phyloP scores from a whole-genome alignment of 2,113 vertebrate species.

The Ariopsis seemanni region DNA sequence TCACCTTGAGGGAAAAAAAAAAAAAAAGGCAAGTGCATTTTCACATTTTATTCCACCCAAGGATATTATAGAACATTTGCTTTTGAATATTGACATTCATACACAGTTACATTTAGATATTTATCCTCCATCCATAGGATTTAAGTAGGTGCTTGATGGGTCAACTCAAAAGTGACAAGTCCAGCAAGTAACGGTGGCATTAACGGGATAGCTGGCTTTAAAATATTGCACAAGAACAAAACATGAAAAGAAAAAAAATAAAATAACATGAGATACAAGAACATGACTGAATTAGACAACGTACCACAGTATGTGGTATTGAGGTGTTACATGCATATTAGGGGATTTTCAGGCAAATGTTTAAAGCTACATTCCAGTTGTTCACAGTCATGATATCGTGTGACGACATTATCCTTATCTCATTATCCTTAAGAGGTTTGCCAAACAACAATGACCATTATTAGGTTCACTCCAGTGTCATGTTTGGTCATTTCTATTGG shows the following conservation, averaged over 20 bases:
- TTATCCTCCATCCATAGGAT: conserved; percentile 55
- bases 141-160: conserved; percentile 60
- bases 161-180: conserved; percentile 31
- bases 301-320: background rate
- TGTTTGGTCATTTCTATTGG: background rate
- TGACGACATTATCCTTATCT: background rate
- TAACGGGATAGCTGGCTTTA: conserved; percentile 46
- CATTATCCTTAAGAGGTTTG: background rate
- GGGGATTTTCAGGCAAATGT: background rate
- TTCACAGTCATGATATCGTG: background rate
- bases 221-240: conserved; percentile 60
- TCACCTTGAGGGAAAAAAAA: too few relatives aligned
- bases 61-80: conserved; percentile 17
- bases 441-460: background rate
- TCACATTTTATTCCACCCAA: conserved; percentile 44
- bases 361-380: background rate
- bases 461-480: background rate
- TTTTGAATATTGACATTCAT: conserved; percentile 36
- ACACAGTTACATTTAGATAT: background rate
- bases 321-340: conserved; percentile 15
- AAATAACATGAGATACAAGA: conserved; percentile 47
- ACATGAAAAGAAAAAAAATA: conserved; percentile 23
- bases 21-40: background rate
- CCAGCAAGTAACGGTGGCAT: conserved; percentile 39
- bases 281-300: conserved; percentile 14